These are phyloP conservation scores for Actinia equina DNA, from an alignment of 64 coral and sea anemone genomes.

Conservation along the genomic window DNA sequence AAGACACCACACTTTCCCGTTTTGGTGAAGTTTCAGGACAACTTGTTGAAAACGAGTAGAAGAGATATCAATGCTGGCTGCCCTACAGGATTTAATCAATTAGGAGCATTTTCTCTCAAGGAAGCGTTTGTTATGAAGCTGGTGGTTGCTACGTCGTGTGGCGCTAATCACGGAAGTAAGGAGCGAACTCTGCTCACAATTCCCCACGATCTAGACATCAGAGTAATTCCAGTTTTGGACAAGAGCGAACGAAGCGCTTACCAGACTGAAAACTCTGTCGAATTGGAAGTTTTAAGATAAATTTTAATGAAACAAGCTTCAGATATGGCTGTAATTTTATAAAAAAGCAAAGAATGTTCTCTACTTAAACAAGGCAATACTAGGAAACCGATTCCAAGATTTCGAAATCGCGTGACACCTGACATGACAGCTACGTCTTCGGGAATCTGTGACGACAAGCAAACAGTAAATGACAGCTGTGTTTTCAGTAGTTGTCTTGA, in stretches of 20 bases:
- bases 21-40: background rate
- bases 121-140: background rate
- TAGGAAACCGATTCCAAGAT: background rate
- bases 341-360: background rate
- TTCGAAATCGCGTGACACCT: background rate
- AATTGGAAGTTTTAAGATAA: background rate
- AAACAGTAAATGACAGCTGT: background rate
- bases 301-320: slow-evolving; percentile 10
- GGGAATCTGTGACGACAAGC: background rate
- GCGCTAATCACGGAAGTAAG: background rate
- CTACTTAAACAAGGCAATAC: background rate
- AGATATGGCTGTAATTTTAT: background rate
- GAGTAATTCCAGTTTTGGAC: background rate
- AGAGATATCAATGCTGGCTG: background rate
- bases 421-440: background rate
- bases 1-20: slow-evolving; percentile 1
- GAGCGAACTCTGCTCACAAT: background rate
- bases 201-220: slow-evolving; percentile 4
- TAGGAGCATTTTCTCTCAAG: background rate
- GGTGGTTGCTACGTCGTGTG: background rate
- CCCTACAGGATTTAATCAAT: background rate
- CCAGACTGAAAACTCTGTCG: background rate
- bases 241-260: background rate
- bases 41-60: background rate
- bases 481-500: background rate